These are phyloP conservation scores for Rhinoderma darwinii DNA, from an alignment of 2,113 vertebrate genomes.

Conservation along the genomic window DNA sequence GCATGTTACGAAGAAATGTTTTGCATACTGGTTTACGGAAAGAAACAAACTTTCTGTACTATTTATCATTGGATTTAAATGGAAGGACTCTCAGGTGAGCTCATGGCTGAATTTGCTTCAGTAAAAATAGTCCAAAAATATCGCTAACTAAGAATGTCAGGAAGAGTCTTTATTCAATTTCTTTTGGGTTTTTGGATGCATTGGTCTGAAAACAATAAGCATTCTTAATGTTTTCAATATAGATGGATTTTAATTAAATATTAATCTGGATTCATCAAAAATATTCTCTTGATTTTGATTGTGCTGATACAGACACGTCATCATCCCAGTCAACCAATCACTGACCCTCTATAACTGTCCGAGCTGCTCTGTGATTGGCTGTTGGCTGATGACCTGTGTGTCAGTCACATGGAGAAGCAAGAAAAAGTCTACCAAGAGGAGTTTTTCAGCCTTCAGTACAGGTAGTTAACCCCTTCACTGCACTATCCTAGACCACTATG, in stretches of 20 bases:
- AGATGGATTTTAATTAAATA: background rate
- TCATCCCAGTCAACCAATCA: too few species aligned
- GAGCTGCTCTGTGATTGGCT: too few species aligned
- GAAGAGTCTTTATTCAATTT: background rate
- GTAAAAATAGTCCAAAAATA: background rate
- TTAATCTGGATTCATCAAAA: conserved; percentile 4
- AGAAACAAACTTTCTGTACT: background rate
- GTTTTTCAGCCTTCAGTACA: too few species aligned
- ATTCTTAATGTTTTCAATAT: background rate
- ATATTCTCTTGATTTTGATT: too few species aligned
- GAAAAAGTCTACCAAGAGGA: too few species aligned
- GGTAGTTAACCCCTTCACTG: too few species aligned
- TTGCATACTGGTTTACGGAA: background rate
- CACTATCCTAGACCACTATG: too few species aligned
- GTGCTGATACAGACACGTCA: too few species aligned
- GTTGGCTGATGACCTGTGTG: too few species aligned
- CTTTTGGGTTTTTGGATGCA: background rate
- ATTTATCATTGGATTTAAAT: background rate
- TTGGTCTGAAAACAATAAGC: background rate
- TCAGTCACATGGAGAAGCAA: too few species aligned
- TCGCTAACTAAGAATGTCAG: background rate
- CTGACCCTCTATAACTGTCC: too few species aligned
- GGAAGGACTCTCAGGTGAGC: background rate
- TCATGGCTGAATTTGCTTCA: background rate
- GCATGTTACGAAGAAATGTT: background rate